Base-by-base conservation (phyloP, 1,140 invertebrate species). In the Bombyx mori region DNA sequence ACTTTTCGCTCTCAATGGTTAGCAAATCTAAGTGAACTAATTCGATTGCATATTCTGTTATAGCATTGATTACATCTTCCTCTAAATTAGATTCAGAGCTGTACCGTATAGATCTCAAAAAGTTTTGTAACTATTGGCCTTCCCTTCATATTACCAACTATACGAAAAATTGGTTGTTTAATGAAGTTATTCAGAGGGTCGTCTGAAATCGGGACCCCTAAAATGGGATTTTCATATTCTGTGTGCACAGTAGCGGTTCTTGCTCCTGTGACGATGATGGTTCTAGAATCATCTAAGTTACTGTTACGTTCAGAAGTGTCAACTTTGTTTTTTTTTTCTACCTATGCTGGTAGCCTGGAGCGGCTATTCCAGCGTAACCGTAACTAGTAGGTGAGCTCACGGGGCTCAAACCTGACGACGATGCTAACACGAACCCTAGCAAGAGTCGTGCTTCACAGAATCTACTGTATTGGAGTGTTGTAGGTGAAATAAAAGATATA, bases 31-130 rank as follows among this genome's bases (percentile, higher is more conserved):
- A n/a, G 45, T 59, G 60, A 10, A 61, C 45, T 22, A 57, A 45
- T 55, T 65, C 56, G 52, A 65, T 18, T 9, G 44, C 52, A 10
- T 42, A 54, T 54, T 54, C 52, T 54, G 9, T 54, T 10, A 54
- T 54, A n/a, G 52, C 52, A 44, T 54, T 43, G 3, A 54, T 42
- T 26, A 54, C 35, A 43, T 54, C 52, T 2, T 4, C 8, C 44
- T 54, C 52, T 2, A 56, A 35, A 35, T 47, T 56, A 5, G 44
- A 35, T 47, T 56, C 44, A 8, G 54, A 56, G 22, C 42, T 56
- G 54, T 3, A 56, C 48, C 46, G 45, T 56, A 47, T 56, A 44
- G 10, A 6, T 56, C n/a, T 47, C 44, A 35, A 56, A 56, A 7
- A 26, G 54, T 10, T 56, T 56, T 8, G 54, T 22, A 9, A 56